phyloP scores from a whole-genome alignment of 2,888 invertebrate genomes.

The Drosophila lacicola region DNA sequence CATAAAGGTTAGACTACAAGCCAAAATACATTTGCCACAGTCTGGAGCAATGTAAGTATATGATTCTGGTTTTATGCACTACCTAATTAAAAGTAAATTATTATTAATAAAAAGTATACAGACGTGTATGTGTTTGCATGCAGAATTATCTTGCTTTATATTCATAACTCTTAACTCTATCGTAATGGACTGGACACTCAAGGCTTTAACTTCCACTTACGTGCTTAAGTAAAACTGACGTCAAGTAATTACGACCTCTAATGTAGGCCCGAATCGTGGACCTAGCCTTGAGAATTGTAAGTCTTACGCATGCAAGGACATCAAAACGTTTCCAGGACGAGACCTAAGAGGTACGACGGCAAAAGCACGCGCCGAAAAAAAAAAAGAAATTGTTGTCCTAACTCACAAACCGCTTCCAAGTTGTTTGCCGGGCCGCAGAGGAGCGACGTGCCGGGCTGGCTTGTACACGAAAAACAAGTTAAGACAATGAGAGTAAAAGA shows the following conservation, averaged over 20 bases:
- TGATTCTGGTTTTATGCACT: no score
- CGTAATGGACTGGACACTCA: not conserved
- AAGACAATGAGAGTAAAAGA: conserved; percentile 63
- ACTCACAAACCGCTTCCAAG: conserved; percentile 32
- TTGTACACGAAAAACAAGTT: conserved; percentile 20
- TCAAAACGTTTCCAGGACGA: conserved; percentile 26
- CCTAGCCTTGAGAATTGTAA: conserved; percentile 38
- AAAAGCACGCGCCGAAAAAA: conserved; percentile 58
- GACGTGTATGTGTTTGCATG: not conserved
- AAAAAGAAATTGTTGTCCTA: conserved; percentile 72
- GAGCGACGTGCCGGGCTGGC: conserved; percentile 17
- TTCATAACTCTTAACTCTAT: conserved; percentile 4
- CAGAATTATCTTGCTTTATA: not conserved
- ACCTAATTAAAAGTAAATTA: conserved; percentile 7
- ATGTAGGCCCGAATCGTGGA: conserved; percentile 34
- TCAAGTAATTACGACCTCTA: conserved; percentile 51
- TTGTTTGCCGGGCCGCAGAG: conserved; percentile 3
- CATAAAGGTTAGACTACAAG: no score
- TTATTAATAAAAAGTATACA: not conserved
- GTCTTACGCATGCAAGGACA: conserved; percentile 33
- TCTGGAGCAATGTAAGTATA: no score
- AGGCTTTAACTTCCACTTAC: conserved; percentile 18
- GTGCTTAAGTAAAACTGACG: conserved; percentile 10
- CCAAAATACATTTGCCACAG: no score
- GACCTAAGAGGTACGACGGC: conserved; percentile 21